Percentiles rank a stretch among this genome's conserved stretches.
Conservation (phyloP, 1,140 invertebrate species). For the Liolophura sinensis region DNA sequence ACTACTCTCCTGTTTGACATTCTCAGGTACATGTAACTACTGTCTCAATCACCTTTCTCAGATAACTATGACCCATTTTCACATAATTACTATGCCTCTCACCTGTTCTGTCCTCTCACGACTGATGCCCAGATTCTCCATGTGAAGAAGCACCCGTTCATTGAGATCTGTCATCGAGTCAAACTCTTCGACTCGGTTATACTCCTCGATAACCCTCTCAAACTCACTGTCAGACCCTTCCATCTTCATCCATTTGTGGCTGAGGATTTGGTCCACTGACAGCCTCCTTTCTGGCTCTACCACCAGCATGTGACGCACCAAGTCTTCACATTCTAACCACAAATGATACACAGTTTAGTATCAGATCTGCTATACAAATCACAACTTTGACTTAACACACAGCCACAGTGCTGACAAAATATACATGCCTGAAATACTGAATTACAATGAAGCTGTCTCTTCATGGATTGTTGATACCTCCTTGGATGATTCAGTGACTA, state of each 20-base stretch:
- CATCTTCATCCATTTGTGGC: slow-evolving; percentile 82
- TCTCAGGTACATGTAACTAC: too few species aligned
- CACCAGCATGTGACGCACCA: slow-evolving; percentile 90
- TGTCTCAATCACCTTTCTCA: too few species aligned
- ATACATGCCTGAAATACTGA: too few species aligned
- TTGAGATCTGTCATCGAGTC: slow-evolving; percentile 60
- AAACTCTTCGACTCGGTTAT: slow-evolving; percentile 7
- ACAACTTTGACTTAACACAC: too few species aligned
- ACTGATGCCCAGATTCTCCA: slow-evolving; percentile 91
- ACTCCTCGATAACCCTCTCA: slow-evolving; percentile 35
- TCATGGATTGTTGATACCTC: too few species aligned
- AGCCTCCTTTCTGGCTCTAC: slow-evolving; percentile 81
- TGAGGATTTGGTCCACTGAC: slow-evolving; percentile 79
- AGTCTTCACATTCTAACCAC: slow-evolving; percentile 81
- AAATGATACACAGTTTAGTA: neutral
- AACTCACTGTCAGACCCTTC: slow-evolving; percentile 58
- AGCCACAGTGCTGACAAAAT: too few species aligned
- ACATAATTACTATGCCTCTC: slow-evolving; percentile 7
- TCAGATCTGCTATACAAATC: neutral
- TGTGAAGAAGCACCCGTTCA: slow-evolving; percentile 86
- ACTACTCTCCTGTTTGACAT: too few species aligned
- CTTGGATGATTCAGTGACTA: too few species aligned
- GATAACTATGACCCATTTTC: too few species aligned
- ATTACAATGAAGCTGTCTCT: too few species aligned
- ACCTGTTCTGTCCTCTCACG: slow-evolving; percentile 79